Evolutionary conservation across 2,797 vertebrate genomes (phyloP).

Genomic region (Hypotaenidia okinawae): DNA sequence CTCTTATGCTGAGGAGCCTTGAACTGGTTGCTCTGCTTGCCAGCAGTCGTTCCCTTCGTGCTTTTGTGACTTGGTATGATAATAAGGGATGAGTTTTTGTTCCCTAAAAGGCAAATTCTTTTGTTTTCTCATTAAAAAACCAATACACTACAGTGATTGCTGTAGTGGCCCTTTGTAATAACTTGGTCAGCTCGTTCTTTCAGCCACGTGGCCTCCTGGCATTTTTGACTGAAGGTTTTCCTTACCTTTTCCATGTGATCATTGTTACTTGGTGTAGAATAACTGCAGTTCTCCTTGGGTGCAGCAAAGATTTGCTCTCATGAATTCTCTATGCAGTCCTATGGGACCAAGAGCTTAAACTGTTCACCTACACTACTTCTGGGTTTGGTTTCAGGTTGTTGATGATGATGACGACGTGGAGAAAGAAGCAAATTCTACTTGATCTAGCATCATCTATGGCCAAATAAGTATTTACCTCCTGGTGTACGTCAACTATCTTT

Average conservation of each 20-base stretch:
- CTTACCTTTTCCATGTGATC: neutral
- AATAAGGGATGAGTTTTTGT: neutral
- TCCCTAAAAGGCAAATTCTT: neutral
- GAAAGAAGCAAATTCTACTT: slow-evolving; percentile 76
- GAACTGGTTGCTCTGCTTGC: neutral
- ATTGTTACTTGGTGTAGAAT: neutral
- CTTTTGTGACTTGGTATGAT: neutral
- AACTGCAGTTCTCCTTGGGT: neutral
- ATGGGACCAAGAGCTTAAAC: neutral
- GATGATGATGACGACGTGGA: slow-evolving; percentile 73
- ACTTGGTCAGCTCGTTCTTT: neutral
- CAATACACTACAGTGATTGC: neutral
- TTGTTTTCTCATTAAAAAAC: neutral
- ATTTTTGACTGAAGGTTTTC: neutral
- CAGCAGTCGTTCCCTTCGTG: neutral
- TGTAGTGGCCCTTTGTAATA: neutral
- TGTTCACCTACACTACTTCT: neutral
- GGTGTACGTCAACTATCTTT: neutral
- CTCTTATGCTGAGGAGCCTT: neutral
- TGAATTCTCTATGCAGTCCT: neutral
- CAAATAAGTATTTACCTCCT: slow-evolving; percentile 6
- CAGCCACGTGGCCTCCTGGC: neutral
- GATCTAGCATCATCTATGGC: slow-evolving; percentile 31
- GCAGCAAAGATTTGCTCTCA: neutral
- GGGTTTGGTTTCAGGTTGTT: slow-evolving; percentile 73